Conservation (phyloP, 1,140 invertebrate species). For the Drosophila insularis region DNA sequence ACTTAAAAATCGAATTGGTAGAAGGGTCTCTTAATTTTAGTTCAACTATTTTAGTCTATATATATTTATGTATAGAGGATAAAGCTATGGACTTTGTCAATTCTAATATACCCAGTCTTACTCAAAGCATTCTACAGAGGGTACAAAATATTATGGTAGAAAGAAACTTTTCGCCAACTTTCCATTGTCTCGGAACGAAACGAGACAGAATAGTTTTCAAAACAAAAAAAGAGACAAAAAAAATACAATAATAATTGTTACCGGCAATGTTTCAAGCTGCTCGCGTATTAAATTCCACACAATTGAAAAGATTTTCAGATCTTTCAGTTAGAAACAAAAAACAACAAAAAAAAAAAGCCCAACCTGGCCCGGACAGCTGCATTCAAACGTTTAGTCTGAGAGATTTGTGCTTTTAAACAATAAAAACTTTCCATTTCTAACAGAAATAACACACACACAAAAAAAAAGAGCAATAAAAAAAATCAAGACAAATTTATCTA, state of each 20-base stretch:
- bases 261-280: not conserved
- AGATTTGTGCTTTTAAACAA: conserved; percentile 67
- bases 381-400: conserved; percentile 68
- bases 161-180: conserved; percentile 6
- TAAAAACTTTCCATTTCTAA: conserved; percentile 78
- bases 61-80: no score
- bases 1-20: no score
- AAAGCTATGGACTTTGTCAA: no score
- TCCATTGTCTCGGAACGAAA: conserved; percentile 1
- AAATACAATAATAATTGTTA: not conserved
- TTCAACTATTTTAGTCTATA: no score
- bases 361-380: conserved; percentile 28
- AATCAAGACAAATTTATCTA: conserved; percentile 70
- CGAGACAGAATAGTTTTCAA: not conserved
- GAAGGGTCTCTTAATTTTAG: no score
- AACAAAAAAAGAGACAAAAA: not conserved
- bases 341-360: no score
- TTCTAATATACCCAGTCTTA: not conserved
- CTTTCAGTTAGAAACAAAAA: conserved; percentile 62
- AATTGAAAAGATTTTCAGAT: conserved; percentile 69
- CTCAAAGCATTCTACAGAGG: not conserved
- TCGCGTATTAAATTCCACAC: conserved; percentile 19
- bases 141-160: conserved; percentile 1
- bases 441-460: conserved; percentile 42
- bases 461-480: conserved; percentile 28